Evolutionary conservation across 2,797 vertebrate genomes (phyloP), one percentile per base, ranked within the genome.

Genomic region (Manis pentadactyla): DNA sequence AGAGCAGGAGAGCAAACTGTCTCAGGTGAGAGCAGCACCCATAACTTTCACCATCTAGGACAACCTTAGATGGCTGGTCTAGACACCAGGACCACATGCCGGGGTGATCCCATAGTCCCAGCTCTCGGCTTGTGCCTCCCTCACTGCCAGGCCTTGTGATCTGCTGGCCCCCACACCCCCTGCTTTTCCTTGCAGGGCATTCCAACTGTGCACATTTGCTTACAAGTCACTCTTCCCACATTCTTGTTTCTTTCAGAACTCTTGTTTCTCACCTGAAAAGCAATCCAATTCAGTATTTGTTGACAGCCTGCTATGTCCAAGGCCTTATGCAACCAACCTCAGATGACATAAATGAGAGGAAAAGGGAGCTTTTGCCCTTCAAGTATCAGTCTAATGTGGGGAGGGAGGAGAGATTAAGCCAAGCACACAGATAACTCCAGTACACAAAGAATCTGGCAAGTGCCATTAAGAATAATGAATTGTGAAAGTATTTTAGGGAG

Each of bases 221-320:
- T 69, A 23, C 37, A 39, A 87, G 74, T n/a, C 27, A 66, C 53
- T 94, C 73, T 78, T 91, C 96, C 77, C 64, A 91, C 93, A 84
- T 77, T 89, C 87, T 51, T 19, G 87, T 42, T 83, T 96, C 87
- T 89, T 82, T 83, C 57, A 49, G 51, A 74, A 87, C 69, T 92
- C 83, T 86, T 85, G 42, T 75, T 86, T 93, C 83, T 85, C 34
- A 7, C 57, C 64, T 71, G 78, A 94, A 92, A 90, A 94, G 71
- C 34, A 71, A 51, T 63, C 53, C 49, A 55, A 21, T 84, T 92
- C 84, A 87, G 61, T 92, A 61, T 96, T 92, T 88, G 73, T 55
- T 87, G 79, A 83, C 39, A 66, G 87, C 37, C 61, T 46, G 59
- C 19, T 34, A 23, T 25, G 51, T 83, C 87, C 59, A 79, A 96